Conservation (phyloP, 2,888 invertebrate species). For the Orchestes rusci region DNA sequence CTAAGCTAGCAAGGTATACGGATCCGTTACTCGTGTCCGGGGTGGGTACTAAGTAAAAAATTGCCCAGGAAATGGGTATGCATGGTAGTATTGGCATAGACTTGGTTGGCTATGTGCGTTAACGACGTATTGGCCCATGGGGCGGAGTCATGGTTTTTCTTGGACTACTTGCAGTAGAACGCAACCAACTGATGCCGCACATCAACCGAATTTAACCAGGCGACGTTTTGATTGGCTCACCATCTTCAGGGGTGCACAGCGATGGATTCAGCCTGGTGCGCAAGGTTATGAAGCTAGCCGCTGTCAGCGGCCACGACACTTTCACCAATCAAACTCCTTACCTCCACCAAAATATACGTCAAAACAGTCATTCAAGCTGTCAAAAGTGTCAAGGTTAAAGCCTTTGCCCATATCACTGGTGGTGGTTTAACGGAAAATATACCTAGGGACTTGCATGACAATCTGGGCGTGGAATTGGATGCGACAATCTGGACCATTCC, state of each 20-base stretch:
- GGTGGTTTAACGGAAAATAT: slow-evolving; percentile 89
- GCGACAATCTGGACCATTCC: slow-evolving; percentile 66
- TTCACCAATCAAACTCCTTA: slow-evolving; percentile 72
- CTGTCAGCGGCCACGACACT: slow-evolving; percentile 59
- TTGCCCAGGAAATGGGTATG: slow-evolving; percentile 70
- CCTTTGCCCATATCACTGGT: slow-evolving; percentile 89
- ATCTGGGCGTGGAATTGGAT: slow-evolving; percentile 60
- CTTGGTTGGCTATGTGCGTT: slow-evolving; percentile 95
- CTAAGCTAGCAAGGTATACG: slow-evolving; percentile 61
- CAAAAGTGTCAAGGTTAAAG: slow-evolving; percentile 67
- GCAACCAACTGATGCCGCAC: slow-evolving; percentile 60
- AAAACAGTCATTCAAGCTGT: slow-evolving; percentile 65
- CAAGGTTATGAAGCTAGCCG: slow-evolving; percentile 62
- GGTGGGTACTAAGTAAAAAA: slow-evolving; percentile 94
- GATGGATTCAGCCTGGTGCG: slow-evolving; percentile 90
- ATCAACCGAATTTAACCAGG: slow-evolving; percentile 58
- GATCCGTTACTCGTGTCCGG: slow-evolving; percentile 91
- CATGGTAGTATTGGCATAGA: slow-evolving; percentile 89
- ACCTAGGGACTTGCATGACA: slow-evolving; percentile 68
- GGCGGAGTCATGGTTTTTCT: slow-evolving; percentile 90
- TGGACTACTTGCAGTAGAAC: slow-evolving; percentile 92
- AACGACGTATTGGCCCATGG: slow-evolving; percentile 95
- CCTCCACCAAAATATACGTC: slow-evolving; percentile 85
- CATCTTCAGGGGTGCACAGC: slow-evolving; percentile 89
- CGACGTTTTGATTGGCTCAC: slow-evolving; percentile 78